phyloP scores from a whole-genome alignment of 2,888 invertebrate species.

The Lepetodrilus schrolli region DNA sequence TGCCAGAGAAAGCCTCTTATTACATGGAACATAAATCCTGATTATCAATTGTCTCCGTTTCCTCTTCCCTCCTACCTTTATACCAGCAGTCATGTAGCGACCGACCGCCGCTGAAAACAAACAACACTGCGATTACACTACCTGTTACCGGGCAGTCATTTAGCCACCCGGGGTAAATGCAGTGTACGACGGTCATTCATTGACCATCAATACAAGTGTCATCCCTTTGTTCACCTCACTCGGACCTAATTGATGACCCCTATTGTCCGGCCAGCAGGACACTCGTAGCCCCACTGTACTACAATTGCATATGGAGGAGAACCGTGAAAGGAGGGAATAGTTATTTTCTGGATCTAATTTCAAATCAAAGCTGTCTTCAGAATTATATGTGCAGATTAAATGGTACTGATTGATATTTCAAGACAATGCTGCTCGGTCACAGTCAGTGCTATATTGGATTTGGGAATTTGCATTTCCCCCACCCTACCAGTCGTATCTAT shows the following conservation, averaged over 20 bases:
- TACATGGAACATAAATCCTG: slow-evolving; percentile 21
- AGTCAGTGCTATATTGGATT: slow-evolving; percentile 12
- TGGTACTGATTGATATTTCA: neutral
- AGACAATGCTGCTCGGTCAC: neutral
- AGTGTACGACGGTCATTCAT: neutral
- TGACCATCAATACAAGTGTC: slow-evolving; percentile 12
- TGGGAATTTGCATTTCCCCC: too few relatives aligned
- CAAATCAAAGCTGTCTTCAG: slow-evolving; percentile 14
- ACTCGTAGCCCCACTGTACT: neutral
- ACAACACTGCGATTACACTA: neutral
- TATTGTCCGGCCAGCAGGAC: slow-evolving; percentile 13
- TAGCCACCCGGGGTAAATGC: slow-evolving; percentile 15
- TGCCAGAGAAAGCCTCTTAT: neutral
- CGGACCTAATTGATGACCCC: slow-evolving; percentile 8
- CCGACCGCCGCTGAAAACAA: slow-evolving; percentile 11
- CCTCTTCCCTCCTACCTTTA: neutral
- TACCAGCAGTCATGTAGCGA: slow-evolving; percentile 5
- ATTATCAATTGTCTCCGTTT: neutral
- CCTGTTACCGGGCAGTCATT: neutral
- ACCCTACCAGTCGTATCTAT: too few relatives aligned
- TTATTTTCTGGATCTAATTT: slow-evolving; percentile 22
- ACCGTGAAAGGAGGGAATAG: slow-evolving; percentile 9
- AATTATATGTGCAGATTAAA: slow-evolving; percentile 21
- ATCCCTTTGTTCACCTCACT: slow-evolving; percentile 1
- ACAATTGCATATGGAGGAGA: neutral